Evolutionary conservation across 2,113 vertebrate species (phyloP).

Genomic region (Cyprinodon variegatus): DNA sequence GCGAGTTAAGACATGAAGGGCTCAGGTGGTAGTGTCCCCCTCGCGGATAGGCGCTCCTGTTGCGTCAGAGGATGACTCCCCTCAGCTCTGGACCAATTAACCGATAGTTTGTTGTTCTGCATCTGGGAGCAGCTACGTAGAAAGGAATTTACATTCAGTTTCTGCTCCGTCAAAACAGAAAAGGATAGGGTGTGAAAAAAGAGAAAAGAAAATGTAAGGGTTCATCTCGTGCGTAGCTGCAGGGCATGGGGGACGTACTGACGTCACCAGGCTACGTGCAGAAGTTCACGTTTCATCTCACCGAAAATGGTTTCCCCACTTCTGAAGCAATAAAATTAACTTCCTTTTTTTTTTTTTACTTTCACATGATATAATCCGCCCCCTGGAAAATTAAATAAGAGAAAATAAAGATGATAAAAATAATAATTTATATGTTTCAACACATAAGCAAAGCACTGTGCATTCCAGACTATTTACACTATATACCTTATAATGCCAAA

Average conservation of each 20-base stretch:
- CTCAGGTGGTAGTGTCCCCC: slow-evolving; percentile 63
- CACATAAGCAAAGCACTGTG: too few relatives aligned
- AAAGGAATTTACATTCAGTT: background rate
- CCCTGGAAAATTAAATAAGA: background rate
- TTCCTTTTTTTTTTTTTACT: background rate
- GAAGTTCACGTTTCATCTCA: slow-evolving; percentile 35
- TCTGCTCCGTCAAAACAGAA: background rate
- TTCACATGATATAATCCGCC: background rate
- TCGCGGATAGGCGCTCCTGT: slow-evolving; percentile 52
- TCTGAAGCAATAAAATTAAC: background rate
- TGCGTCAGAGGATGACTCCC: slow-evolving; percentile 63
- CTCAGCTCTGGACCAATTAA: slow-evolving; percentile 60
- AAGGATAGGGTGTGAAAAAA: background rate
- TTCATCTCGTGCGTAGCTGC: background rate
- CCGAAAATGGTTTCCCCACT: slow-evolving; percentile 46
- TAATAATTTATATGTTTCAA: too few relatives aligned
- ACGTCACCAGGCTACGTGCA: slow-evolving; percentile 57
- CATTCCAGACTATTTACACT: too few relatives aligned
- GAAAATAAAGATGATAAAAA: background rate
- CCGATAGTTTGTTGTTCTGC: slow-evolving; percentile 9
- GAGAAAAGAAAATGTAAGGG: background rate
- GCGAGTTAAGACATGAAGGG: slow-evolving; percentile 23
- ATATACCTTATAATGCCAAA: too few relatives aligned
- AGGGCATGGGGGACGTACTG: background rate
- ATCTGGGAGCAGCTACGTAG: slow-evolving; percentile 3